Conservation (phyloP, 1,140 invertebrate genomes). For the Andrena cerasifolii region DNA sequence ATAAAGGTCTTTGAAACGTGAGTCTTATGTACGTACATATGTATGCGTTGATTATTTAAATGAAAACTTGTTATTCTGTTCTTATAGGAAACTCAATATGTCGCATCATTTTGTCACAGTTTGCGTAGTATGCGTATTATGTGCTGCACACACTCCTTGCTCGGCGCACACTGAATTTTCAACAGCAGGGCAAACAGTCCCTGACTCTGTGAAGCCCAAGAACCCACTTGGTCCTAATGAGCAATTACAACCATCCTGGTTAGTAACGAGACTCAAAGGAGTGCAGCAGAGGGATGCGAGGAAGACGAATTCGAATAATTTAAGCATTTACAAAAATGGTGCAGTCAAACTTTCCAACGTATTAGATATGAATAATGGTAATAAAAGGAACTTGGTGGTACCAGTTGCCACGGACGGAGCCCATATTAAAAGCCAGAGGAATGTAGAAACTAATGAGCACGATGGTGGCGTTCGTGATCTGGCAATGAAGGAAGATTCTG, state of each 20-base stretch:
- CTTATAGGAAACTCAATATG: constrained; percentile 75
- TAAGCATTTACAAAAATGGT: constrained; percentile 21
- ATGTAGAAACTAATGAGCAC: constrained; percentile 30
- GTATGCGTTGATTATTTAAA: background rate
- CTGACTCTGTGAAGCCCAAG: constrained; percentile 21
- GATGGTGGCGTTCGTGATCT: background rate
- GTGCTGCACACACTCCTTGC: constrained; percentile 88
- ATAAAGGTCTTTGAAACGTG: background rate
- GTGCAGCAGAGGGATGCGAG: constrained; percentile 21
- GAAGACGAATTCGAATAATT: constrained; percentile 28
- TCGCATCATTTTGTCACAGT: constrained; percentile 87
- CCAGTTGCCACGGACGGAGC: constrained; percentile 14
- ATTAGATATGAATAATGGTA: constrained; percentile 22
- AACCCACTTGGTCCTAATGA: constrained; percentile 24
- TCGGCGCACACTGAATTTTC: constrained; percentile 84
- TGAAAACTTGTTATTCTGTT: constrained; percentile 29
- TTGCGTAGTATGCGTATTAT: constrained; percentile 90
- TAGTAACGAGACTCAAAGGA: constrained; percentile 32
- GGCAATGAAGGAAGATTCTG: constrained; percentile 1
- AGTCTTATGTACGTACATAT: background rate
- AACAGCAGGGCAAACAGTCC: constrained; percentile 1
- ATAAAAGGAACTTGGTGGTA: constrained; percentile 3
- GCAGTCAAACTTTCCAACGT: constrained; percentile 29
- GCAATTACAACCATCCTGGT: constrained; percentile 35
- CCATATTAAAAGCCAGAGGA: constrained; percentile 40